Evolutionary conservation across 2,888 invertebrate genomes (phyloP).

Genomic region (Rotaria macrura): DNA sequence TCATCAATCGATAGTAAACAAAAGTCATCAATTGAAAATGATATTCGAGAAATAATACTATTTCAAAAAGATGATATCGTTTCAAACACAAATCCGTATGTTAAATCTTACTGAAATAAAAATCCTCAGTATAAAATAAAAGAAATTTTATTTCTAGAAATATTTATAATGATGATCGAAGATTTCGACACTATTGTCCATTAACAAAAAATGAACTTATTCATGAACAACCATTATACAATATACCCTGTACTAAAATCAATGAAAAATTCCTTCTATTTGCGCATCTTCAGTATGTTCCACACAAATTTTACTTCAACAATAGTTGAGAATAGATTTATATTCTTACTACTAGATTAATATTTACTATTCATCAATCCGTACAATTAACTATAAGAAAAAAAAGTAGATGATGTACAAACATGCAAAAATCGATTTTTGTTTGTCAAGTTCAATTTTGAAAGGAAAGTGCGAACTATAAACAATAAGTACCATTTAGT

Average conservation of each 20-base stretch:
- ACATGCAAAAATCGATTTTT: too few relatives aligned
- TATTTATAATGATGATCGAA: conserved; percentile 19
- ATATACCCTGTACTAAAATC: background rate
- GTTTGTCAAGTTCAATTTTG: too few relatives aligned
- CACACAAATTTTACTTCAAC: too few relatives aligned
- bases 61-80: conserved; percentile 1
- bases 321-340: too few relatives aligned
- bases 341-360: too few relatives aligned
- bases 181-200: conserved; percentile 19
- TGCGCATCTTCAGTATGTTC: conserved; percentile 4
- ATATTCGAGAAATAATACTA: background rate
- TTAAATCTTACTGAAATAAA: too few relatives aligned
- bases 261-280: conserved; percentile 1
- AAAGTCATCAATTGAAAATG: background rate
- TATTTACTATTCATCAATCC: too few relatives aligned
- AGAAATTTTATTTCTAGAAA: background rate
- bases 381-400: too few relatives aligned
- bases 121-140: too few relatives aligned
- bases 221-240: background rate
- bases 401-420: too few relatives aligned
- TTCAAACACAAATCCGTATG: background rate
- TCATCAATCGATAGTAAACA: background rate
- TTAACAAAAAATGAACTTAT: background rate
- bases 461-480: too few relatives aligned
- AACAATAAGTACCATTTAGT: too few relatives aligned